Conservation (phyloP, 2,113 vertebrate species). For the Sminthopsis crassicaudata region DNA sequence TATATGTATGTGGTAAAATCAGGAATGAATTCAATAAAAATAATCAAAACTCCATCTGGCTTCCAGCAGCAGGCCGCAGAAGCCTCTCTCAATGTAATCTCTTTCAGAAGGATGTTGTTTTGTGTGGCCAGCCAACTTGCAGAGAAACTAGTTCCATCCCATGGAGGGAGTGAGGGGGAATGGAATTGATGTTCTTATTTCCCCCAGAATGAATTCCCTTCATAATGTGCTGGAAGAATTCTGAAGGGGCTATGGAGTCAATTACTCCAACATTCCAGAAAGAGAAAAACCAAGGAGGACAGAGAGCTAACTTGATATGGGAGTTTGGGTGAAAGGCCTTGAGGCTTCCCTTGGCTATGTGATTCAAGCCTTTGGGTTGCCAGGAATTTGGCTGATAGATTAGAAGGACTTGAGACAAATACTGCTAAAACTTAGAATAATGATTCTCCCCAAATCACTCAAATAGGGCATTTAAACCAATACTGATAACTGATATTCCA, state of each 20-base stretch:
- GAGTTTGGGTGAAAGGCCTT: not conserved
- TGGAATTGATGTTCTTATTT: not conserved
- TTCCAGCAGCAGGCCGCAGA: rapidly evolving
- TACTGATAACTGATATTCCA: not conserved
- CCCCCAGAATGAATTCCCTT: not conserved
- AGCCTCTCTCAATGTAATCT: not conserved
- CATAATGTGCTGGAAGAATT: not conserved
- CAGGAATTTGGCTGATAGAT: not conserved
- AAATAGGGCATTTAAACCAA: not conserved
- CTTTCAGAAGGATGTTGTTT: not conserved
- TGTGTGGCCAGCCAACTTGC: not conserved
- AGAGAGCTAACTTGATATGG: not conserved
- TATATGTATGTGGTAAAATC: not conserved
- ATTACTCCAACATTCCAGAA: not conserved
- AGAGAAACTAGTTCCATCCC: rapidly evolving
- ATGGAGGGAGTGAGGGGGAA: too few relatives aligned
- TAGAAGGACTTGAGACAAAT: not conserved
- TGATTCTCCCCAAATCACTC: not conserved
- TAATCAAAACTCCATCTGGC: not conserved
- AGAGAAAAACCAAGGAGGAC: not conserved
- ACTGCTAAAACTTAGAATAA: not conserved
- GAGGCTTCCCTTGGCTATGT: not conserved
- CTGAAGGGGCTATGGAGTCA: not conserved
- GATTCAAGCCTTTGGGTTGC: not conserved
- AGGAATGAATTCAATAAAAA: rapidly evolving